Conservation (phyloP, 1,140 invertebrate genomes). For the Xylocopa sonorina region DNA sequence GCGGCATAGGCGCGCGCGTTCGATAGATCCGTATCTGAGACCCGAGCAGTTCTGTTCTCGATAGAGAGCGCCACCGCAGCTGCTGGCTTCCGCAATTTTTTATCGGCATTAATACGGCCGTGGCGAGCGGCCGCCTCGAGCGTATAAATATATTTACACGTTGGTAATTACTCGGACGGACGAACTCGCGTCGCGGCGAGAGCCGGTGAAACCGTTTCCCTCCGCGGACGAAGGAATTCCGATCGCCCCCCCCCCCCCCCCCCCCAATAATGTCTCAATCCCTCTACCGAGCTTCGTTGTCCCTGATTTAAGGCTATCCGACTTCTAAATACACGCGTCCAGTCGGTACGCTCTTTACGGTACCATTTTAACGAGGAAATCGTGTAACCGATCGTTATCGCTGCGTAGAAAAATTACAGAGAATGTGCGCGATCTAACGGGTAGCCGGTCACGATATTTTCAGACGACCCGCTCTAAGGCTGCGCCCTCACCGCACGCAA, state of each 20-base stretch:
- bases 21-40: slow-evolving; percentile 78
- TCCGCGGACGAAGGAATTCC: background rate
- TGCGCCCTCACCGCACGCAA: slow-evolving; percentile 40
- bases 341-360: background rate
- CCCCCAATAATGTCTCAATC: background rate
- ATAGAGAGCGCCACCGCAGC: slow-evolving; percentile 76
- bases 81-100: slow-evolving; percentile 76
- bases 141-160: slow-evolving; percentile 27
- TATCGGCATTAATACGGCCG: slow-evolving; percentile 65
- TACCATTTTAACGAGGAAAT: background rate
- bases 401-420: background rate
- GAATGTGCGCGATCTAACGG: slow-evolving; percentile 14
- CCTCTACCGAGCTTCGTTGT: background rate
- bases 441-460: slow-evolving; percentile 5
- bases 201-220: background rate
- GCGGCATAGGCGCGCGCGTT: slow-evolving; percentile 76
- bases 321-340: background rate
- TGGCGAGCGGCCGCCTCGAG: background rate
- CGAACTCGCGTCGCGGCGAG: background rate
- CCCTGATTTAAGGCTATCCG: background rate
- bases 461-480: slow-evolving; percentile 16
- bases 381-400: slow-evolving; percentile 3
- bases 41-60: slow-evolving; percentile 63
- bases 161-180: slow-evolving; percentile 25
- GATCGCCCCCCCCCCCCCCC: background rate